Evolutionary conservation across 2,888 invertebrate genomes (phyloP).

Genomic region (Netelia inedita): DNA sequence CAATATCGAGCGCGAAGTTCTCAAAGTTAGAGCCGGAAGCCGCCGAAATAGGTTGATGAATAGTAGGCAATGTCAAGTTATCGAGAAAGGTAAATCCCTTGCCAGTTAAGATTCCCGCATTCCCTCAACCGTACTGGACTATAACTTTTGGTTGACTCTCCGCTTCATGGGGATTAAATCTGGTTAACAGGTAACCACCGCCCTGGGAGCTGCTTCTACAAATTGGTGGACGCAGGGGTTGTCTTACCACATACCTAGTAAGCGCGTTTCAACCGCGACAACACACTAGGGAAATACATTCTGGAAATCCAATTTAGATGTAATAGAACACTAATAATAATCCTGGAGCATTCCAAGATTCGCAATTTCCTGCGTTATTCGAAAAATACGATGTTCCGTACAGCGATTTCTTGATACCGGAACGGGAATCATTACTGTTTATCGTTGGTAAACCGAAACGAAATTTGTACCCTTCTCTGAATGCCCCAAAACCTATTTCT

Average conservation of each 20-base stretch:
- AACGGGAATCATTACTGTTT: neutral
- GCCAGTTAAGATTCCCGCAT: slow-evolving; percentile 36
- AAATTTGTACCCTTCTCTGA: neutral
- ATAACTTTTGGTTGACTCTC: slow-evolving; percentile 45
- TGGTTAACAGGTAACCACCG: slow-evolving; percentile 80
- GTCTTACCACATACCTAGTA: slow-evolving; percentile 3
- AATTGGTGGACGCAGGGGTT: slow-evolving; percentile 74
- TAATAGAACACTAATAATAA: slow-evolving; percentile 19
- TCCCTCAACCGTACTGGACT: slow-evolving; percentile 4
- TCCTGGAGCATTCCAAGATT: neutral
- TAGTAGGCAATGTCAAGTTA: neutral
- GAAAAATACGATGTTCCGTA: neutral
- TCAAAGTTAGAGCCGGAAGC: neutral
- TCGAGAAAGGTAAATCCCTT: slow-evolving; percentile 6
- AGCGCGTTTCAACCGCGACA: slow-evolving; percentile 72
- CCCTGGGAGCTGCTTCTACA: slow-evolving; percentile 76
- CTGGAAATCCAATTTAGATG: slow-evolving; percentile 76
- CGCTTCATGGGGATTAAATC: slow-evolving; percentile 78
- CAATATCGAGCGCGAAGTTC: neutral
- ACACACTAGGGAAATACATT: slow-evolving; percentile 81
- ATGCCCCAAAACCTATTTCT: no score
- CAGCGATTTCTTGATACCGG: neutral
- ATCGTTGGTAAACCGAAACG: neutral
- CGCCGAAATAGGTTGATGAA: neutral
- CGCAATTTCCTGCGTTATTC: neutral